Evolutionary conservation across 92 coral and sea anemone genomes (phyloP).

Genomic region (Scolanthus callimorphus): DNA sequence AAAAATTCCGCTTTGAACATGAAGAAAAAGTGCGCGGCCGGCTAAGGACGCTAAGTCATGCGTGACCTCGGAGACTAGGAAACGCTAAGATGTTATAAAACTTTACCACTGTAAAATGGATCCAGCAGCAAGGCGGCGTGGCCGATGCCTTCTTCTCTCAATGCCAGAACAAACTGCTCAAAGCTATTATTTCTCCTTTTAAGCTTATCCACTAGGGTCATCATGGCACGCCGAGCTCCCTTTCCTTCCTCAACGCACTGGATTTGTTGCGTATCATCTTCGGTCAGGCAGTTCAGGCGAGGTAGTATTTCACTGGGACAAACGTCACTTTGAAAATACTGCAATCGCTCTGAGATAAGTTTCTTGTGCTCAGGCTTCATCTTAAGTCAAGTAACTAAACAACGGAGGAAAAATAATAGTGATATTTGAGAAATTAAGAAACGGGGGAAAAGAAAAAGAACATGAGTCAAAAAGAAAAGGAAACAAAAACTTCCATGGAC

Average conservation of each 20-base stretch:
- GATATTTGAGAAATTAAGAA: too few relatives aligned
- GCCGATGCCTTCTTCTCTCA: constrained; percentile 17
- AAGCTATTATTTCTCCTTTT: constrained; percentile 35
- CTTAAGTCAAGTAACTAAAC: neutral
- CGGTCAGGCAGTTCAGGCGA: constrained; percentile 54
- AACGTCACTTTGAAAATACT: constrained; percentile 27
- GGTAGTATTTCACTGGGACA: constrained; percentile 55
- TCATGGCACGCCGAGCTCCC: constrained; percentile 35
- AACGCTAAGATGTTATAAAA: too few relatives aligned
- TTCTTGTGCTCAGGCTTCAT: constrained; percentile 49
- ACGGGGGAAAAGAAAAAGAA: neutral
- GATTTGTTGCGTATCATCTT: constrained; percentile 49
- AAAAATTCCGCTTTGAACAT: too few relatives aligned
- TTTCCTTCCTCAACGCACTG: constrained; percentile 31
- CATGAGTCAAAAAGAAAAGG: neutral
- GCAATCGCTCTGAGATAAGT: constrained; percentile 15
- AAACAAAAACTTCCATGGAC: too few relatives aligned
- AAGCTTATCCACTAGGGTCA: constrained; percentile 34
- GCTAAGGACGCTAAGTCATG: too few relatives aligned
- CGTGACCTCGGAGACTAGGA: too few relatives aligned
- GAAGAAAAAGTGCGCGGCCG: too few relatives aligned
- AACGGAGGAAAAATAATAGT: neutral
- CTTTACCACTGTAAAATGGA: too few relatives aligned
- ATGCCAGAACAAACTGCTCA: constrained; percentile 22
- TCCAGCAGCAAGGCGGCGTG: constrained; percentile 52